Conservation (phyloP, 1,140 invertebrate genomes). For the Drosophila mayri region DNA sequence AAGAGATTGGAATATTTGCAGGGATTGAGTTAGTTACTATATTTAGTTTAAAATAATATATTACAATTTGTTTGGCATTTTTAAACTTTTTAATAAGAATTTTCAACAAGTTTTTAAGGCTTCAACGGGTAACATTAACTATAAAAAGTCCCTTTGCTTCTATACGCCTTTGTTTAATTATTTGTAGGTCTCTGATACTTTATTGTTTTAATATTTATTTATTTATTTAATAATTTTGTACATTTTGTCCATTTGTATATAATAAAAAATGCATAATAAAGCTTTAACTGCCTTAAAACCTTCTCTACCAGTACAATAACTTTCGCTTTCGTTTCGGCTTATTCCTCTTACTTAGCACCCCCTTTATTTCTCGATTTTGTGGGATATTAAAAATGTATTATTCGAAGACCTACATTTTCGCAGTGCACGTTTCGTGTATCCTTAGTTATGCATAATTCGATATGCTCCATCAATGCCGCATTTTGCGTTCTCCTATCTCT, state of each 20-base stretch:
- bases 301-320: too few species aligned
- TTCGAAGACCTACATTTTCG: not conserved
- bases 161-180: too few species aligned
- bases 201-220: too few species aligned
- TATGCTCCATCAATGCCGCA: constrained; percentile 74
- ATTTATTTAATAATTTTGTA: too few species aligned
- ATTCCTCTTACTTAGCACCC: not conserved
- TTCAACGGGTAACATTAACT: not conserved
- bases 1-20: not conserved
- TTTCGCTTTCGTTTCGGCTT: not conserved
- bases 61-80: too few species aligned
- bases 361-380: not conserved
- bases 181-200: too few species aligned
- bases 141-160: not conserved
- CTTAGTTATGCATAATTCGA: constrained; percentile 69
- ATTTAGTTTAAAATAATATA: too few species aligned
- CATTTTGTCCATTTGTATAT: too few species aligned
- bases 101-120: not conserved
- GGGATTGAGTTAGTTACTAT: not conserved
- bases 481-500: constrained; percentile 36
- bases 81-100: too few species aligned
- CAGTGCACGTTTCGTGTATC: constrained; percentile 21
- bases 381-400: constrained; percentile 7
- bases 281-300: too few species aligned
- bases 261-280: too few species aligned